Conservation (phyloP, 2,888 invertebrate species). For the Euspilapteryx auroguttella region DNA sequence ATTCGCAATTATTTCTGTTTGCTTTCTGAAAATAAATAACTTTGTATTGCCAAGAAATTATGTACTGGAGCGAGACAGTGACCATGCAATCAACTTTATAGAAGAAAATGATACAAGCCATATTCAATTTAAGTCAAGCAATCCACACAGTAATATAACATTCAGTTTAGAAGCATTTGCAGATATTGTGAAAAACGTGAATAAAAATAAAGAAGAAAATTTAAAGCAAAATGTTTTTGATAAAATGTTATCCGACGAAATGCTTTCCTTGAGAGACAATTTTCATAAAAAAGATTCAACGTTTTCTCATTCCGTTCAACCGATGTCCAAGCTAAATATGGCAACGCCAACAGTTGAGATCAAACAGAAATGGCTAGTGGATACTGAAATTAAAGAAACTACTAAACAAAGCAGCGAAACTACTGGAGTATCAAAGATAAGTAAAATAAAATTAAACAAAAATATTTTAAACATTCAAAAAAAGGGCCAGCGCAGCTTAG, state of each 20-base stretch:
- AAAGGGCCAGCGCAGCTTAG: no score
- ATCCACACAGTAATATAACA: no score
- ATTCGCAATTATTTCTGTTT: slow-evolving; percentile 23
- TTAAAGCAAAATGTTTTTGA: slow-evolving; percentile 29
- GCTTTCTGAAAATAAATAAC: slow-evolving; percentile 15
- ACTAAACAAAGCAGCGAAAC: no score
- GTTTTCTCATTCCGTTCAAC: slow-evolving; percentile 12
- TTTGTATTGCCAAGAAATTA: slow-evolving; percentile 12
- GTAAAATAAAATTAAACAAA: no score
- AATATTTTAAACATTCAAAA: no score
- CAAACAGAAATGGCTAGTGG: slow-evolving; percentile 28
- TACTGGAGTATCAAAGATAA: no score
- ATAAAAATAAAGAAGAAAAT: slow-evolving; percentile 13
- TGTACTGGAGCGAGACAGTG: no score
- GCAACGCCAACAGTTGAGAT: slow-evolving; percentile 23
- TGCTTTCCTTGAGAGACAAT: slow-evolving; percentile 27
- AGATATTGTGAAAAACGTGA: slow-evolving; percentile 13
- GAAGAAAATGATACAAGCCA: no score
- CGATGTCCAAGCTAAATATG: slow-evolving; percentile 13
- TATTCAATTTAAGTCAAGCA: no score
- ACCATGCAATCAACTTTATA: no score
- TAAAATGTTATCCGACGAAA: slow-evolving; percentile 34
- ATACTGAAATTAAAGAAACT: slow-evolving; percentile 13
- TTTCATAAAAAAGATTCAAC: slow-evolving; percentile 20
- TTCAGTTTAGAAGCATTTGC: slow-evolving; percentile 12